Evolutionary conservation across 1,140 invertebrate genomes (phyloP).

Genomic region (Drosophila sulfurigaster): DNA sequence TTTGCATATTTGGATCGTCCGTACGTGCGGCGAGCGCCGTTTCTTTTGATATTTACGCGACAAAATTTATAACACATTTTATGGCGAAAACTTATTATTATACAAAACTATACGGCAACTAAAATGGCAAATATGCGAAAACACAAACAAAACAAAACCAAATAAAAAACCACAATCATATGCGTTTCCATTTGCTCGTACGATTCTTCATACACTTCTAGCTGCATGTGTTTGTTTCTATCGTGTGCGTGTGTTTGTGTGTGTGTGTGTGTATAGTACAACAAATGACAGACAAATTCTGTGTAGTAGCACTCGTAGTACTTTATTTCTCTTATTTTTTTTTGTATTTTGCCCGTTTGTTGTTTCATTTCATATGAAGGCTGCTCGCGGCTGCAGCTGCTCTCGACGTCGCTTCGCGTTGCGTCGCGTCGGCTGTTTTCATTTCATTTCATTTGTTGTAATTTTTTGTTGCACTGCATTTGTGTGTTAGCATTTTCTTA

Average conservation of each 20-base stretch:
- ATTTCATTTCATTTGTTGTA: constrained; percentile 27
- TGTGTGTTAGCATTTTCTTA: constrained; percentile 28
- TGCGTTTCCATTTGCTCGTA: not conserved
- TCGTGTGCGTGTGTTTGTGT: not conserved
- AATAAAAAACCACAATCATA: constrained; percentile 37
- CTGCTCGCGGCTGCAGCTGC: constrained; percentile 35
- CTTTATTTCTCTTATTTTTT: constrained; percentile 39
- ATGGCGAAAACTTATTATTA: constrained; percentile 43
- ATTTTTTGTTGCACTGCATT: constrained; percentile 25
- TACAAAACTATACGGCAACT: constrained; percentile 41
- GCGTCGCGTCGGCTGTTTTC: constrained; percentile 30
- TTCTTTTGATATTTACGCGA: constrained; percentile 68
- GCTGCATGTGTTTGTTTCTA: constrained; percentile 22
- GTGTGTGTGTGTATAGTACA: constrained; percentile 3
- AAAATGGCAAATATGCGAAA: constrained; percentile 45
- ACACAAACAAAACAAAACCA: constrained; percentile 18
- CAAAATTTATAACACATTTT: constrained; percentile 61
- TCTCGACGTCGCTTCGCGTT: not conserved
- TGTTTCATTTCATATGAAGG: constrained; percentile 31
- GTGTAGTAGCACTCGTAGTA: constrained; percentile 29
- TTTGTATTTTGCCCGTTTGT: constrained; percentile 17
- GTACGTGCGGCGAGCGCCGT: constrained; percentile 61
- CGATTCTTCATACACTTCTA: not conserved
- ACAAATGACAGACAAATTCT: constrained; percentile 44
- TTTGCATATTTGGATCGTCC: constrained; percentile 33